These are phyloP conservation scores for Pammene aurita DNA, from an alignment of 2,888 invertebrate species.

Conservation along the genomic window DNA sequence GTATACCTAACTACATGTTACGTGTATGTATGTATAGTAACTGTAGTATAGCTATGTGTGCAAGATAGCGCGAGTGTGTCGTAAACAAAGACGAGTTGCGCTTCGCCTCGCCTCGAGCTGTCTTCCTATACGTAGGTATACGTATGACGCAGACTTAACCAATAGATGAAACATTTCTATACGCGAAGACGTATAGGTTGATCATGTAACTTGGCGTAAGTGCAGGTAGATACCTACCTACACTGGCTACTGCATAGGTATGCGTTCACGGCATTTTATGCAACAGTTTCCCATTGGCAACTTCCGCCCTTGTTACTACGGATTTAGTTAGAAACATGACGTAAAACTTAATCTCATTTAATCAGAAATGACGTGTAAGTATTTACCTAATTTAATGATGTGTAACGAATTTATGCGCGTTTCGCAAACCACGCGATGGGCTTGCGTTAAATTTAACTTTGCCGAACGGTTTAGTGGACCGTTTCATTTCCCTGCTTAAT, in stretches of 20 bases:
- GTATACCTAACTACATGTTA: slow-evolving; percentile 41
- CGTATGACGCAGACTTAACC: slow-evolving; percentile 1
- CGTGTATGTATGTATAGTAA: slow-evolving; percentile 39
- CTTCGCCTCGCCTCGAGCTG: slow-evolving; percentile 61
- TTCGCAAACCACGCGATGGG: slow-evolving; percentile 3
- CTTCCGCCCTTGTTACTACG: background rate
- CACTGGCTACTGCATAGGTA: too few species aligned
- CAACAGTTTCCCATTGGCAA: too few species aligned
- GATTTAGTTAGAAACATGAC: background rate
- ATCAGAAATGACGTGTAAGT: background rate
- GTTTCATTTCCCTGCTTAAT: background rate
- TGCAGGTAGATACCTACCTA: too few species aligned
- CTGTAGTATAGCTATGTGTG: slow-evolving; percentile 28
- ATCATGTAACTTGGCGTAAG: too few species aligned
- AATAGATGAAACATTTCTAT: background rate
- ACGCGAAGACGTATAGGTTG: background rate
- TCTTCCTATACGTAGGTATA: slow-evolving; percentile 48
- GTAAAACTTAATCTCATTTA: background rate
- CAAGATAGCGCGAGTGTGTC: slow-evolving; percentile 48
- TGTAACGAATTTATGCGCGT: slow-evolving; percentile 12
- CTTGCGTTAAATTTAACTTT: background rate
- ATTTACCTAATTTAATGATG: slow-evolving; percentile 10
- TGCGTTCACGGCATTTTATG: too few species aligned
- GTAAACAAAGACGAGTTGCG: slow-evolving; percentile 56
- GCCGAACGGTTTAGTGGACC: too few species aligned